phyloP scores from a whole-genome alignment of 2,888 invertebrate genomes.

The Papilio demoleus region DNA sequence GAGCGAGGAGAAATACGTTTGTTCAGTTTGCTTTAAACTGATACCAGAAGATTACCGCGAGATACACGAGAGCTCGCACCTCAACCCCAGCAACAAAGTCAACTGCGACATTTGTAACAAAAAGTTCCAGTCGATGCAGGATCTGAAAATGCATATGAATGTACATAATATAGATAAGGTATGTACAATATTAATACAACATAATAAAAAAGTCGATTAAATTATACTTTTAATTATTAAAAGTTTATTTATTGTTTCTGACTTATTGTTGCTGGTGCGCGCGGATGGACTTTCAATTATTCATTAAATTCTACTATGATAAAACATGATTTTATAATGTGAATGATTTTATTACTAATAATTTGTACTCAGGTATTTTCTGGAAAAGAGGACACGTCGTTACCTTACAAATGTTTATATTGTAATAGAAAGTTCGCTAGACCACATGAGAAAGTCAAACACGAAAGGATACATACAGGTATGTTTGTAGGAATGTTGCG shows the following conservation, averaged over 20 bases:
- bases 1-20: constrained; percentile 68
- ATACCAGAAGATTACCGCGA: constrained; percentile 74
- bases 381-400: constrained; percentile 64
- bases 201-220: too few relatives aligned
- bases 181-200: too few relatives aligned
- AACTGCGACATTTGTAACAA: constrained; percentile 88
- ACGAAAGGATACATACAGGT: constrained; percentile 92
- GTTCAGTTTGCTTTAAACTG: constrained; percentile 80
- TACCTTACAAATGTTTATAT: constrained; percentile 87
- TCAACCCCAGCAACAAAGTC: constrained; percentile 78
- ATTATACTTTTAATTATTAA: too few relatives aligned
- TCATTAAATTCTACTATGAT: neutral
- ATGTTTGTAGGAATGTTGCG: constrained; percentile 11
- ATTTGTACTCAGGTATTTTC: constrained; percentile 61
- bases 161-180: constrained; percentile 85
- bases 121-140: constrained; percentile 86
- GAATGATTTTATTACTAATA: too few relatives aligned
- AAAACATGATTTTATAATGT: too few relatives aligned
- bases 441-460: constrained; percentile 92
- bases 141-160: constrained; percentile 88
- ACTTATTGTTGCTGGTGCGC: too few relatives aligned
- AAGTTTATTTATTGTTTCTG: too few relatives aligned
- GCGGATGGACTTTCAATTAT: too few relatives aligned
- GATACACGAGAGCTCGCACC: constrained; percentile 88
- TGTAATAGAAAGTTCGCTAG: constrained; percentile 88